Evolutionary conservation across 2,888 invertebrate genomes (phyloP), one percentile per base, ranked within the genome.

Genomic region (Chouioia cunea): DNA sequence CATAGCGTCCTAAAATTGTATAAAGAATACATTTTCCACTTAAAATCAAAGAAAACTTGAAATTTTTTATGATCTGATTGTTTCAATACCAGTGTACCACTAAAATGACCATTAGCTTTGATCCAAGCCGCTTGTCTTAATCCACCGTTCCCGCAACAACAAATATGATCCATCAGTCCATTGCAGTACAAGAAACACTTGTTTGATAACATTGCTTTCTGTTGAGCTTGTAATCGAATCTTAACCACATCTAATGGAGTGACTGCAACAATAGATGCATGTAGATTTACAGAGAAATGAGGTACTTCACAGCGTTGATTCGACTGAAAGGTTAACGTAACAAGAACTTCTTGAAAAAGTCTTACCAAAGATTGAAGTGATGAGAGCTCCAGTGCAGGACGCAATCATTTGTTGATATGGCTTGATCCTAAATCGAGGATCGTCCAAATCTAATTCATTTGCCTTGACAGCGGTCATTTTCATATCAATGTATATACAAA

Each of bases 231-330:
- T 50, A 99, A 88, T 59, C 99, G 90, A 74, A 98, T 97, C 89
- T 99, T 99, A 0, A 99, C 95, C n/a, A 99, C 99, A 88, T 99
- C 99, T 77, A 99, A 87, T 0, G 99, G 99, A 0, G 99, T 99
- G 88, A 99, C 97, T 97, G 86, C 46, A 64, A 48, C 23, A 54
- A 27, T n/a, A n/a, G n/a, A n/a, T 53, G 14, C 18, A 69, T 48
- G 16, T 20, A 16, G 10, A n/a, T n/a, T 18, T 16, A 20, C 10
- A n/a, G n/a, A 18, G 3, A 50, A n/a, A 20, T 56, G 23, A 58
- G 36, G 6, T 27, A 27, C 6, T 27, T 36, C 36, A 36, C 36
- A 10, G n/a, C n/a, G 1, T 10, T 36, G 36, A 36, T 6, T 36
- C 4, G 12, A 36, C 36, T 10, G 1, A 36, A 36, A 36, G 36